phyloP scores from a whole-genome alignment of 2,797 vertebrate genomes.

The Paramormyrops hopkinsi region DNA sequence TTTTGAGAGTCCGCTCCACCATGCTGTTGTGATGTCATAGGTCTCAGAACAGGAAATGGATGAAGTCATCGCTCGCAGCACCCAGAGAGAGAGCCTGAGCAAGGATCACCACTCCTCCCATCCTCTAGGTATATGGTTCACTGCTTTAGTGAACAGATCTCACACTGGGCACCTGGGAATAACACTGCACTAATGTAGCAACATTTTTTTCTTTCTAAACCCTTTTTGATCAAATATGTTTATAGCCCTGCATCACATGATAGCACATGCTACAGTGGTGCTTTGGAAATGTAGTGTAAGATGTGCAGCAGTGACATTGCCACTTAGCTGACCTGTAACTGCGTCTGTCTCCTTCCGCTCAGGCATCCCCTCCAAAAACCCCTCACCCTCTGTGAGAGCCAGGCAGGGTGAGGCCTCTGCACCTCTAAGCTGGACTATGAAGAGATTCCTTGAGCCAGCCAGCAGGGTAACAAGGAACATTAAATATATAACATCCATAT shows the following conservation, averaged over 20 bases:
- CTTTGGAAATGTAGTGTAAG: background rate
- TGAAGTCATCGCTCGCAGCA: constrained; percentile 77
- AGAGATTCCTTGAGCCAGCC: constrained; percentile 71
- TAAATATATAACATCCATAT: background rate
- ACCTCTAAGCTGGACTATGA: constrained; percentile 74
- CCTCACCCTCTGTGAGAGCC: constrained; percentile 66
- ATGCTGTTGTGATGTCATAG: constrained; percentile 46
- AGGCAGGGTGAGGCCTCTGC: constrained; percentile 61
- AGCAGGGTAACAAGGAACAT: constrained; percentile 57
- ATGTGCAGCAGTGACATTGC: background rate
- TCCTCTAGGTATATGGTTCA: constrained; percentile 45
- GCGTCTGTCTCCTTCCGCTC: background rate
- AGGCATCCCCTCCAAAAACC: constrained; percentile 76
- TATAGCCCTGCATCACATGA: too few species aligned
- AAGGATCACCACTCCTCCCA: constrained; percentile 63
- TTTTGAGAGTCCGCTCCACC: background rate
- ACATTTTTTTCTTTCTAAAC: background rate
- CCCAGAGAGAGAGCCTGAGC: constrained; percentile 68
- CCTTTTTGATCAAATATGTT: background rate
- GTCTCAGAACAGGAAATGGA: constrained; percentile 97
- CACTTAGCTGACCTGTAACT: background rate
- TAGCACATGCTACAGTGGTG: background rate
- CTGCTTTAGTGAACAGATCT: background rate
- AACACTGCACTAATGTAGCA: background rate
- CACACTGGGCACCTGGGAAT: background rate